Percentiles rank a stretch among this genome's conserved stretches.
phyloP scores from a whole-genome alignment of 2,113 vertebrate species.

The Craseonycteris thonglongyai region DNA sequence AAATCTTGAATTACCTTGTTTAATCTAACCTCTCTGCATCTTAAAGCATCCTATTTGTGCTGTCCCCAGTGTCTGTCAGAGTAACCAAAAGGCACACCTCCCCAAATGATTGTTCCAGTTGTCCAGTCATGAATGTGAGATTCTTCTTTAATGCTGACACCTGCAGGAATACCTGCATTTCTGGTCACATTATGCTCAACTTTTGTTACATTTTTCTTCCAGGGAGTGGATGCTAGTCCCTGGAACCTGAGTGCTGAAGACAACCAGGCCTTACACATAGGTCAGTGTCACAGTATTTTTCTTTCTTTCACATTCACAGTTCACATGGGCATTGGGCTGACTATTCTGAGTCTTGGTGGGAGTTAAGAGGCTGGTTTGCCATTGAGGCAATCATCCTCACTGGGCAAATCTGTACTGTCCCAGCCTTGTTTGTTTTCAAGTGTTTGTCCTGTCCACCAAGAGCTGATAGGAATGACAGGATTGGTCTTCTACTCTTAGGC shows the following conservation, averaged over 20 bases:
- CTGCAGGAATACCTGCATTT: rapidly evolving
- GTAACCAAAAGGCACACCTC: background rate
- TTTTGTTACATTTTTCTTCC: background rate
- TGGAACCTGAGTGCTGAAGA: background rate
- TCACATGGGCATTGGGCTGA: rapidly evolving
- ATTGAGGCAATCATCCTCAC: rapidly evolving
- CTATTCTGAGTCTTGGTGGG: background rate
- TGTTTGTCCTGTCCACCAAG: background rate
- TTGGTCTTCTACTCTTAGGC: background rate
- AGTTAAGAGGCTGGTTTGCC: rapidly evolving
- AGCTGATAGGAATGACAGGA: background rate
- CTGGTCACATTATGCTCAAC: rapidly evolving
- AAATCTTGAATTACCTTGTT: background rate
- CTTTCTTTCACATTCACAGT: rapidly evolving
- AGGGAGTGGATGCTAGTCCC: background rate
- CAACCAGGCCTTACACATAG: background rate
- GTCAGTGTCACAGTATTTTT: background rate
- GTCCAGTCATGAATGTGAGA: rapidly evolving
- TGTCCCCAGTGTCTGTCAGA: background rate
- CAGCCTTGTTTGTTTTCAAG: background rate
- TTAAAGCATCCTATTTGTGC: rapidly evolving
- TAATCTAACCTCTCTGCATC: background rate
- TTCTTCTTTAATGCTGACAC: rapidly evolving
- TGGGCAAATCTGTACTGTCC: rapidly evolving
- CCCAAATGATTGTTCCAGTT: rapidly evolving